A percentile compares a stretch with the other conserved stretches of the same genome.
phyloP scores from a whole-genome alignment of 2,113 vertebrate genomes.

The Dicentrarchus labrax region DNA sequence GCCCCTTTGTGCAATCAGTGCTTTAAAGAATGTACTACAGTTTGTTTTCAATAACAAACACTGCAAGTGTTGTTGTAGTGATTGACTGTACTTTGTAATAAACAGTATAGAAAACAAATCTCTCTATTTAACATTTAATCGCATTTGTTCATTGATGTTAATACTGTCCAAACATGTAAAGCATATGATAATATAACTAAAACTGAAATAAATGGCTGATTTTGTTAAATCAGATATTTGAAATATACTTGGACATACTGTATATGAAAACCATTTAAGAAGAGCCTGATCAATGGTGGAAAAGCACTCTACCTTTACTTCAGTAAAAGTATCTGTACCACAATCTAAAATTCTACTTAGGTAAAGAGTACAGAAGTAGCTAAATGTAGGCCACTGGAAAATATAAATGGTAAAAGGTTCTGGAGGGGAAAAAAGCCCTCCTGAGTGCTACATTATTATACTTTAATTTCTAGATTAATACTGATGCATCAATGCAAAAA shows the following conservation, averaged over 20 bases:
- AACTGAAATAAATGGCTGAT: not conserved
- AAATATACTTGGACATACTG: not conserved
- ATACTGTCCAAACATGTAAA: not conserved
- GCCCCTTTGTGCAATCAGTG: not conserved
- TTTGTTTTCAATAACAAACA: not conserved
- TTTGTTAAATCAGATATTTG: not conserved
- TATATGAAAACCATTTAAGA: too few relatives aligned
- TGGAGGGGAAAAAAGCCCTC: too few relatives aligned
- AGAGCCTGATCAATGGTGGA: too few relatives aligned
- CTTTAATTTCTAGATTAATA: too few relatives aligned
- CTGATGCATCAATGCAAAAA: not conserved
- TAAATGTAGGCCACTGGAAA: not conserved
- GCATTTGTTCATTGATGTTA: not conserved
- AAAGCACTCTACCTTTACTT: not conserved
- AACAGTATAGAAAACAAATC: not conserved
- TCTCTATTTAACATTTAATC: not conserved
- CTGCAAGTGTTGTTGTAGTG: not conserved
- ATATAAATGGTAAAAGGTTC: too few relatives aligned
- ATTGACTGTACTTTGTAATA: not conserved
- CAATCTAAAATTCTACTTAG: not conserved
- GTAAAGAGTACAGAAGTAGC: not conserved
- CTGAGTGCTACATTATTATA: too few relatives aligned
- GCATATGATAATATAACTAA: not conserved
- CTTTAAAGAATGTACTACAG: not conserved
- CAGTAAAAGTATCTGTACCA: not conserved